A percentile compares a stretch with the other conserved stretches of the same genome.
Evolutionary conservation across 2,797 vertebrate species (phyloP).

Genomic region (Mus minutoides): DNA sequence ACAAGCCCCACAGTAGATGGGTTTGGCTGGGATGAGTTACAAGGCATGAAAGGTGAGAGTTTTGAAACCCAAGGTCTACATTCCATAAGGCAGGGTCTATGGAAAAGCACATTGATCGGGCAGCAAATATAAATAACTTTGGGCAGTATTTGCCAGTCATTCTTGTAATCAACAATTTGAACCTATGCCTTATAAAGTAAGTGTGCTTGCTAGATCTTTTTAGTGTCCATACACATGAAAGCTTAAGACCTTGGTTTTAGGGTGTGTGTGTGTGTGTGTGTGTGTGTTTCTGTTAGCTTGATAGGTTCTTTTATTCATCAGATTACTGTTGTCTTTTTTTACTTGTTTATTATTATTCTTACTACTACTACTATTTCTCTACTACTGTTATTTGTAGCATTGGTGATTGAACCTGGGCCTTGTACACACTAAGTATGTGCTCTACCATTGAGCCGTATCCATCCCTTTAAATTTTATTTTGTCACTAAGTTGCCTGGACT

Average conservation of each 20-base stretch:
- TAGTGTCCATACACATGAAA: not conserved
- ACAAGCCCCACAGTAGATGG: not conserved
- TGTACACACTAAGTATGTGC: not conserved
- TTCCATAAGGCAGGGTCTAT: constrained; percentile 16
- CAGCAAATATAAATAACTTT: constrained; percentile 56
- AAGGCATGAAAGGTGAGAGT: constrained; percentile 8
- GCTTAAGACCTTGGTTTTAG: constrained; percentile 31
- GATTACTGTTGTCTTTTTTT: not conserved
- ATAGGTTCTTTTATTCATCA: not conserved
- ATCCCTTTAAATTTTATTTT: not conserved
- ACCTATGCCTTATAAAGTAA: constrained; percentile 29
- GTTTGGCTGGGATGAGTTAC: not conserved
- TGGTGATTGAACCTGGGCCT: not conserved
- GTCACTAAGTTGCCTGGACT: not conserved
- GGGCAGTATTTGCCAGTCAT: constrained; percentile 47
- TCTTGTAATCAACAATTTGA: constrained; percentile 20
- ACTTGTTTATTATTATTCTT: not conserved
- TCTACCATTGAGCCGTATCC: not conserved
- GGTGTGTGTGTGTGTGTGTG: not conserved
- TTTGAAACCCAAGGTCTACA: constrained; percentile 48
- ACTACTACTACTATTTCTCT: not conserved
- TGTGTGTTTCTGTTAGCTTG: not conserved
- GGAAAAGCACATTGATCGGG: constrained; percentile 54
- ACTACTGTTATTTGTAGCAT: no score
- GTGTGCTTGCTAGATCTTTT: not conserved